phyloP scores from a whole-genome alignment of 2,888 invertebrate genomes.

The Lepeophtheirus nordmannii region DNA sequence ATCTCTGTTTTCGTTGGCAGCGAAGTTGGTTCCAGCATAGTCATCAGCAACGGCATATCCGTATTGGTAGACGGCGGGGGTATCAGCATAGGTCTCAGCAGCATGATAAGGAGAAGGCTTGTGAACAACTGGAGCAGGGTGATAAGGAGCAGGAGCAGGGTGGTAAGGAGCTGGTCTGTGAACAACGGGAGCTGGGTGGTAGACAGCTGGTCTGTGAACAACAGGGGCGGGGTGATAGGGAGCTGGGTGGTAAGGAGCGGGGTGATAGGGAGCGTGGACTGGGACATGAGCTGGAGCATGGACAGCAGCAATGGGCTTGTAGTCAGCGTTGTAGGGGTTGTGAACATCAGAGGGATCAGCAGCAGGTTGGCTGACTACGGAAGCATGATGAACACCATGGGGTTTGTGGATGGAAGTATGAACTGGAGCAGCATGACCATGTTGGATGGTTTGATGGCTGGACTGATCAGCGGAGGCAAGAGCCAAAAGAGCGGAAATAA shows the following conservation, averaged over 20 bases:
- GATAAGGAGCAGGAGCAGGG: constrained; percentile 17
- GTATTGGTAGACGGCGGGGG: constrained; percentile 17
- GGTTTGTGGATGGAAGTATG: constrained; percentile 14
- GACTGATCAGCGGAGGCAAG: constrained; percentile 16
- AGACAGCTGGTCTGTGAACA: background rate
- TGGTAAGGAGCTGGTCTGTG: constrained; percentile 17
- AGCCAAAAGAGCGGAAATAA: constrained; percentile 8
- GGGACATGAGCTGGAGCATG: background rate
- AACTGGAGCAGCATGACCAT: constrained; percentile 13
- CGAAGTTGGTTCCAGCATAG: constrained; percentile 19
- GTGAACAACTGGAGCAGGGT: background rate
- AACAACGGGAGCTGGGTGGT: constrained; percentile 1
- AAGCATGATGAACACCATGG: constrained; percentile 14
- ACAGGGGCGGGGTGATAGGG: background rate
- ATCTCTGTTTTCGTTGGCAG: constrained; percentile 1
- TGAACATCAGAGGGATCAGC: constrained; percentile 16
- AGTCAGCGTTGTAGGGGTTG: background rate
- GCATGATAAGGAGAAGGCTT: constrained; percentile 14
- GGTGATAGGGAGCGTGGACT: constrained; percentile 4
- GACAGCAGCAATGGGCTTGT: constrained; percentile 15
- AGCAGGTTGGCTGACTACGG: constrained; percentile 14
- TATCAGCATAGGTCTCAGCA: background rate
- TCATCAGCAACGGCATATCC: constrained; percentile 17
- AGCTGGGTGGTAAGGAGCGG: background rate
- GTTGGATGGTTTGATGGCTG: constrained; percentile 20